A percentile compares a stretch with the other conserved stretches of the same genome.
These are phyloP conservation scores for Cinclus mexicanus DNA, from an alignment of 2,113 vertebrate genomes.

Conservation along the genomic window DNA sequence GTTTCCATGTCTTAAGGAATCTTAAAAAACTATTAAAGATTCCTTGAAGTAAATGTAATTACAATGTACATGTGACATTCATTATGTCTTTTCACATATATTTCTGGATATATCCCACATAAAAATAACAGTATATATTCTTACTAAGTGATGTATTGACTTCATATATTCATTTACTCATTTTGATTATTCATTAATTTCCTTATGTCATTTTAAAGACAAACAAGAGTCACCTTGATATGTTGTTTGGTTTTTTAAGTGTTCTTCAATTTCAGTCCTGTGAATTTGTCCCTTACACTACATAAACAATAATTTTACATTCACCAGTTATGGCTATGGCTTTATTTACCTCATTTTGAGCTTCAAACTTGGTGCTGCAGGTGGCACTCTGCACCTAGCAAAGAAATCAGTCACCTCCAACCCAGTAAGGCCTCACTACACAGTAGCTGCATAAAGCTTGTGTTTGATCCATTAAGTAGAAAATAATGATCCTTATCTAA, in stretches of 20 bases:
- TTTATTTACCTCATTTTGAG: neutral
- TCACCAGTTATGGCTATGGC: neutral
- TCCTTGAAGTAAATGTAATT: neutral
- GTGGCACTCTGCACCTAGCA: neutral
- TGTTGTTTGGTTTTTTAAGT: neutral
- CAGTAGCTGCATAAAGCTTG: neutral
- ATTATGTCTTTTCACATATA: neutral
- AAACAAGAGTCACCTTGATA: neutral
- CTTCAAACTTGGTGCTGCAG: conserved; percentile 31
- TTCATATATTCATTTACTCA: neutral
- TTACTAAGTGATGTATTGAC: neutral
- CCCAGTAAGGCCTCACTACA: fast-evolving
- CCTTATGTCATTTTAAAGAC: neutral
- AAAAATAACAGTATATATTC: neutral
- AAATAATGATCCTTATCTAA: neutral
- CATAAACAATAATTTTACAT: neutral
- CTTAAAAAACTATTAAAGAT: neutral
- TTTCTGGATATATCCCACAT: neutral
- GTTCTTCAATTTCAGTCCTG: neutral
- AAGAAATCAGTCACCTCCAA: neutral
- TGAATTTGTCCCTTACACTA: fast-evolving
- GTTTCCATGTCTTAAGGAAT: neutral
- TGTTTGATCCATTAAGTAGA: neutral
- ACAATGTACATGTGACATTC: neutral
- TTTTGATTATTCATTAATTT: neutral